Percentiles rank a stretch among this genome's conserved stretches.
phyloP scores from a whole-genome alignment of 2,113 vertebrate species.

The Prionailurus bengalensis region DNA sequence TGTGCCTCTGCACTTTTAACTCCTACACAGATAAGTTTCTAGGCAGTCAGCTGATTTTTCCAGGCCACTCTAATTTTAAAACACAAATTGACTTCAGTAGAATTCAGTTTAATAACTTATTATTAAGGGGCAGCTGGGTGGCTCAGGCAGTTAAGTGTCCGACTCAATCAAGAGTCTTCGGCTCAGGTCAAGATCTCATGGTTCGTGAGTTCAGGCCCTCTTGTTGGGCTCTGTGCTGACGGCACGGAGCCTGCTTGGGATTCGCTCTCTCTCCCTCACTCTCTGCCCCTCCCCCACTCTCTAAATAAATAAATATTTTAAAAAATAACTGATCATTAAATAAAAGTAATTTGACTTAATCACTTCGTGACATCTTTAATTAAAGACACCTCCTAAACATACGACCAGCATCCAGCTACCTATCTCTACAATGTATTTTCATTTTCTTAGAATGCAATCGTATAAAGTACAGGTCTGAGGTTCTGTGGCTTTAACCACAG shows the following conservation, averaged over 20 bases:
- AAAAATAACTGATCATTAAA: background rate
- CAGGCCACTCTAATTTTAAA: conserved; percentile 32
- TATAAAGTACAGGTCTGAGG: background rate
- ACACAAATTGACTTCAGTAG: background rate
- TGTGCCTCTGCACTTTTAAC: background rate
- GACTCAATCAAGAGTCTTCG: no score
- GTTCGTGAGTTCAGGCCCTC: no score
- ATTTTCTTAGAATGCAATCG: background rate
- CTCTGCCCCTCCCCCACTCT: no score
- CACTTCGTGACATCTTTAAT: background rate
- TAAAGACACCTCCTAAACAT: background rate
- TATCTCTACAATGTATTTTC: background rate
- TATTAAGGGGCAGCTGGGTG: no score
- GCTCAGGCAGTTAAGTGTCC: no score
- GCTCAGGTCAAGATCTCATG: no score
- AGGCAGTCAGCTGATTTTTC: background rate
- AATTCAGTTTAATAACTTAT: background rate
- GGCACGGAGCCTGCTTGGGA: no score
- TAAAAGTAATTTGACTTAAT: background rate
- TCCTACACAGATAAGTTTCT: background rate
- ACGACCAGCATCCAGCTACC: no score
- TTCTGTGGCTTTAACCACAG: background rate
- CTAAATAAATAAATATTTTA: no score
- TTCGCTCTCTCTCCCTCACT: no score
- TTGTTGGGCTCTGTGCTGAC: rapidly evolving